phyloP scores from a whole-genome alignment of 1,140 invertebrate genomes.

The Drosophila insularis region DNA sequence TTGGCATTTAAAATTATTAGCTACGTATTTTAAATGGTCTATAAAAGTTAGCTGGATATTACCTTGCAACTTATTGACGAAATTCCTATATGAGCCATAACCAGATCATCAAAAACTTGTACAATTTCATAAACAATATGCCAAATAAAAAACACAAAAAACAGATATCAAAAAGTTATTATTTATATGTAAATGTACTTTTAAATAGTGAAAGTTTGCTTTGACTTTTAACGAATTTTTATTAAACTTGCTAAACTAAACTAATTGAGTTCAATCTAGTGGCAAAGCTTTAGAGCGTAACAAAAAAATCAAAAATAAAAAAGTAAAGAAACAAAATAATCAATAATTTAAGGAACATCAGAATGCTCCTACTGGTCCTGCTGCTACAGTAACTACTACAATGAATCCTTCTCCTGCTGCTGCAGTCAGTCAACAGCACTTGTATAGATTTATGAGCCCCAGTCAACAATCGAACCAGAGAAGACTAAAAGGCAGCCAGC shows the following conservation, averaged over 20 bases:
- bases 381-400: constrained; percentile 6
- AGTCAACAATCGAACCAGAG: constrained; percentile 36
- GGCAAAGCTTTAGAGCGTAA: constrained; percentile 25
- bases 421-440: constrained; percentile 47
- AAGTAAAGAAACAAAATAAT: constrained; percentile 20
- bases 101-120: too few species aligned
- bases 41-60: too few species aligned
- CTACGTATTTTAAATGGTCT: too few species aligned
- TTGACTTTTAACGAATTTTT: constrained; percentile 12
- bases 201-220: background rate
- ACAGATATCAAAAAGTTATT: too few species aligned
- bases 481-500: background rate
- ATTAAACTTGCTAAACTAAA: too few species aligned
- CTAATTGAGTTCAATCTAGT: background rate
- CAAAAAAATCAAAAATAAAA: background rate
- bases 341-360: constrained; percentile 38
- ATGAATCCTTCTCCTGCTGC: background rate
- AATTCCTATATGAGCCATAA: too few species aligned
- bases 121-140: too few species aligned
- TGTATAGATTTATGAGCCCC: constrained; percentile 54
- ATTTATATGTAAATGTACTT: too few species aligned
- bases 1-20: too few species aligned
- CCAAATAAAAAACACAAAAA: too few species aligned
- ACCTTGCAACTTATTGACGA: too few species aligned
- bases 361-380: background rate